Evolutionary conservation across 2,113 vertebrate species (phyloP).

Genomic region (Nothoprocta perdicaria): DNA sequence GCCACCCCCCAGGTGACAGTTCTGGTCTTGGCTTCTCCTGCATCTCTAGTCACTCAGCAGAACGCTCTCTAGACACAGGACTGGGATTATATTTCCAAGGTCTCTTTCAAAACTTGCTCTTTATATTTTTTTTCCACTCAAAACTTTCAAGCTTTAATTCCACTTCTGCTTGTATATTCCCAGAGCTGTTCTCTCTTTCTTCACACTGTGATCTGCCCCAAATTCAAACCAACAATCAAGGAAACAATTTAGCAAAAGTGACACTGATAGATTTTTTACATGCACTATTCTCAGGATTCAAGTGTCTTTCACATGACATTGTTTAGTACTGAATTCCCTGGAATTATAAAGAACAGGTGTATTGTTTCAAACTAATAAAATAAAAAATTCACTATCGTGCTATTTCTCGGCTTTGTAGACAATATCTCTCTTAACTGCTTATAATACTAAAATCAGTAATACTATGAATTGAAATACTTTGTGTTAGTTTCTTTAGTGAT

Average conservation of each 20-base stretch:
- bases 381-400: neutral
- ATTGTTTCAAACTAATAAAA: neutral
- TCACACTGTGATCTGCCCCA: neutral
- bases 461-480: neutral
- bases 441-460: neutral
- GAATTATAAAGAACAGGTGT: neutral
- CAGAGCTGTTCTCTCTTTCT: neutral
- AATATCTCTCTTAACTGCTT: neutral
- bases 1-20: neutral
- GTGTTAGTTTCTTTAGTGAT: neutral
- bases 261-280: constrained; percentile 1
- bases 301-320: neutral
- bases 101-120: neutral
- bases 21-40: neutral
- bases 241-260: neutral
- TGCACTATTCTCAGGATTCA: neutral
- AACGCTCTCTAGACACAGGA: neutral
- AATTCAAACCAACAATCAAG: constrained; percentile 17
- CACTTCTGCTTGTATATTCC: neutral
- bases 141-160: neutral
- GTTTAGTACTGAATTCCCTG: neutral
- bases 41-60: neutral
- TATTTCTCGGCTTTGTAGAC: neutral
- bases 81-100: neutral
- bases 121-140: neutral